phyloP scores from a whole-genome alignment of 1,140 invertebrate genomes.

The Sinonovacula constricta region DNA sequence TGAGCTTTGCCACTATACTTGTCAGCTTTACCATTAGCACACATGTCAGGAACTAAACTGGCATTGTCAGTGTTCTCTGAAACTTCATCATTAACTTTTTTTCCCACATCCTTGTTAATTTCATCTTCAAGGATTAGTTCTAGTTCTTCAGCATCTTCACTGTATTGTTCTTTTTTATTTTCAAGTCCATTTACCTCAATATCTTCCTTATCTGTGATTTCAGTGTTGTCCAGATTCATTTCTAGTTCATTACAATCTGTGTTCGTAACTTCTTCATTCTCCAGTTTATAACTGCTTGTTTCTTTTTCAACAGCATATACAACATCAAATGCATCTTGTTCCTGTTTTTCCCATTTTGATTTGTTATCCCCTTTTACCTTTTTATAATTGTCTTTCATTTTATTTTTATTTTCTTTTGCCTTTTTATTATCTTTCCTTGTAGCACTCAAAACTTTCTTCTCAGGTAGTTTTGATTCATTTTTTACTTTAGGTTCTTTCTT shows the following conservation, averaged over 20 bases:
- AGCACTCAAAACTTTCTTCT: no score
- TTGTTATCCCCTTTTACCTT: background rate
- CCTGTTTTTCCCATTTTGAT: background rate
- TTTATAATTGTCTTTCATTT: background rate
- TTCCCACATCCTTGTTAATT: background rate
- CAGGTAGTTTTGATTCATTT: no score
- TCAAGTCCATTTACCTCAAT: background rate
- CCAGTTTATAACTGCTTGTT: background rate
- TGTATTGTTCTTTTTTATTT: background rate
- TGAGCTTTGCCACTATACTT: slow-evolving; percentile 1
- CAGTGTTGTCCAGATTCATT: background rate
- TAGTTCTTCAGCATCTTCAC: slow-evolving; percentile 10
- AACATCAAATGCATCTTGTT: slow-evolving; percentile 3
- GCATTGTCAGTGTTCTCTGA: background rate
- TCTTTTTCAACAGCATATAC: background rate
- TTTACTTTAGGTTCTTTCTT: background rate
- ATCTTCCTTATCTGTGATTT: background rate
- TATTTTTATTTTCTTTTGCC: no score
- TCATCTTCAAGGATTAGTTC: slow-evolving; percentile 5
- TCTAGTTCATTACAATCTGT: no score
- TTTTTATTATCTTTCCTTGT: no score
- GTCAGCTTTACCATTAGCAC: background rate
- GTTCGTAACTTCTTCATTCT: background rate
- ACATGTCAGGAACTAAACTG: background rate
- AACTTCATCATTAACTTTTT: background rate